phyloP scores from a whole-genome alignment of 2,113 vertebrate species.

The Scophthalmus maximus region DNA sequence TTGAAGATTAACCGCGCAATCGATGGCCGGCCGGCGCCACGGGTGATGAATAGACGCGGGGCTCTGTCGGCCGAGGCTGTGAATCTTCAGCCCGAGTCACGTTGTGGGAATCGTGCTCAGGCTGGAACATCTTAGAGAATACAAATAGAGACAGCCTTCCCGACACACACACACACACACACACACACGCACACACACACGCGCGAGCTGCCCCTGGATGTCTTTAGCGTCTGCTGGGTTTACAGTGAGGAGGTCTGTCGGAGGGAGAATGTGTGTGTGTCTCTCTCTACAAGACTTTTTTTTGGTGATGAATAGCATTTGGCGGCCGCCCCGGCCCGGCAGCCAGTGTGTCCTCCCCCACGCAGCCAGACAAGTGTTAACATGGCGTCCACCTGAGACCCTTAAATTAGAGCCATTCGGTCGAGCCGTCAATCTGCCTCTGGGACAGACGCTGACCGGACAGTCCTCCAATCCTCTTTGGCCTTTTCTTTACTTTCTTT shows the following conservation, averaged over 20 bases:
- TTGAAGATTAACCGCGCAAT: too few relatives aligned
- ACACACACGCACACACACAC: slow-evolving; percentile 4
- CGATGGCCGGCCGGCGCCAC: too few relatives aligned
- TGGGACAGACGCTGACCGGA: slow-evolving; percentile 51
- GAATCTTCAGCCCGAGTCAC: too few relatives aligned
- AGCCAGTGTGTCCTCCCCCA: slow-evolving; percentile 25
- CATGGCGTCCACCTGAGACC: slow-evolving; percentile 51
- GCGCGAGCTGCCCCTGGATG: slow-evolving; percentile 27
- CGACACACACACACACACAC: slow-evolving; percentile 5
- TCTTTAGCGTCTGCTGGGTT: slow-evolving; percentile 41
- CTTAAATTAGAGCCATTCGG: slow-evolving; percentile 54
- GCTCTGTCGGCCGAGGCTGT: background rate
- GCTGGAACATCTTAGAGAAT: too few relatives aligned
- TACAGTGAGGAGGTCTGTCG: slow-evolving; percentile 19
- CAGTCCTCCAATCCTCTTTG: background rate
- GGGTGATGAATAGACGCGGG: background rate
- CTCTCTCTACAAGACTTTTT: too few relatives aligned
- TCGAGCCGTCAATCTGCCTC: slow-evolving; percentile 7
- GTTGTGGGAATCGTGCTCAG: too few relatives aligned
- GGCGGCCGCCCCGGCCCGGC: slow-evolving; percentile 44
- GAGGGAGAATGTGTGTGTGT: background rate
- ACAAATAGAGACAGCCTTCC: background rate
- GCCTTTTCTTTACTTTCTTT: too few relatives aligned
- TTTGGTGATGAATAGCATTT: slow-evolving; percentile 61
- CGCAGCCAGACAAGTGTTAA: slow-evolving; percentile 54